These are phyloP conservation scores for Notolabrus celidotus DNA, from an alignment of 2,797 vertebrate genomes.

Conservation along the genomic window DNA sequence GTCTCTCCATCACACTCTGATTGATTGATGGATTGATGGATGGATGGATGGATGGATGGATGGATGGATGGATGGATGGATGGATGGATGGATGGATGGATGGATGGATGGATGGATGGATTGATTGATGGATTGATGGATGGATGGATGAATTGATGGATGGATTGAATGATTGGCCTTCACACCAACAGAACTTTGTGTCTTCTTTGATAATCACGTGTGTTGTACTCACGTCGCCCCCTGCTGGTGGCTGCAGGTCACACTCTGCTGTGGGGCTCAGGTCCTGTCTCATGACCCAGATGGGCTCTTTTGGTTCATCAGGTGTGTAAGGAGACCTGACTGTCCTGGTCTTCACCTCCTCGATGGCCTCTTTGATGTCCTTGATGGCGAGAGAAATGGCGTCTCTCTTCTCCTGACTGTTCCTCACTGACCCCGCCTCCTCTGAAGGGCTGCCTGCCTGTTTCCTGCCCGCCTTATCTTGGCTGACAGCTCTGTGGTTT, in stretches of 20 bases:
- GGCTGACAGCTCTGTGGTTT: conserved; percentile 58
- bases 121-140: no score
- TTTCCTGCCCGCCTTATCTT: conserved; percentile 18
- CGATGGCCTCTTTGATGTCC: conserved; percentile 98
- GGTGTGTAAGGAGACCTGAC: conserved; percentile 97
- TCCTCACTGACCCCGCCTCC: conserved; percentile 66
- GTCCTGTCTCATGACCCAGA: conserved; percentile 99
- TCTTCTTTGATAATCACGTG: neutral
- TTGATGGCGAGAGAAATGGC: conserved; percentile 97
- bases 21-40: no score
- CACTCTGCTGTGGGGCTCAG: conserved; percentile 92
- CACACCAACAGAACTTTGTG: no score
- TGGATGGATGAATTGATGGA: no score
- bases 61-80: no score
- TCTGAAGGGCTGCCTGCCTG: conserved; percentile 55
- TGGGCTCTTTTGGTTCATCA: conserved; percentile 96
- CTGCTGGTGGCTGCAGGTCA: conserved; percentile 89
- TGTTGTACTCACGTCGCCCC: conserved; percentile 90
- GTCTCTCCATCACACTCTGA: no score
- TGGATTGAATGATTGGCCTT: no score
- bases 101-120: no score
- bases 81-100: no score
- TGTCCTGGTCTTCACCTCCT: conserved; percentile 97
- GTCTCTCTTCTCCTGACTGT: conserved; percentile 92
- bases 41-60: no score